Base-by-base conservation (phyloP, 2,113 vertebrate species). In the Beaufortia kweichowensis region DNA sequence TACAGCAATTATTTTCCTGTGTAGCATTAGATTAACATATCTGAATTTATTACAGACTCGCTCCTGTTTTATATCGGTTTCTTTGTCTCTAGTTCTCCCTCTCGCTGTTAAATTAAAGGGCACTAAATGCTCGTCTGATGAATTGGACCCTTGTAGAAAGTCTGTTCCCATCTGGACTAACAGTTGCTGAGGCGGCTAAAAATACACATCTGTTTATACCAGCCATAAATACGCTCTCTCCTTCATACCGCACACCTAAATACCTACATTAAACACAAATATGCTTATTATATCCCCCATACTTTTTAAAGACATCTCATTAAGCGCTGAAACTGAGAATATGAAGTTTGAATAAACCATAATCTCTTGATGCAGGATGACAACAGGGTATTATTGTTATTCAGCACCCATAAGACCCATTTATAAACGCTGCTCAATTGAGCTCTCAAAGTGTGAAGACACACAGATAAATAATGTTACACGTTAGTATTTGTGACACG, bases 151-250 rank as follows among this genome's bases (percentile, higher is more conserved):
- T 70, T 28, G 1, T 59, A 62, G 61, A 62, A 33, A 74, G 43
- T 76, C 33, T 61, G 64, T 57, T 70, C 64, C 76, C 59, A 81
- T 79, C 76, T 83, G 82, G 61, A 78, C 63, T 24, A 43, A 35
- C 33, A 35, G 56, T 59, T 77, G 81, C 81, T 83, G 79, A 83
- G 56, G 55, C 79, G 61, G 79, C 71, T 62, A 81, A 81, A 79
- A 57, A 67, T 79, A 60, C 31, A 66, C 55, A 46, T 61, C 55
- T 71, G 56, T 81, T 78, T 72, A 76, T 70, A 72, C 76, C 46
- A 61, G 59, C 75, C 60, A 67, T 81, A 81, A 81, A 75, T 56
- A 75, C 43, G 24, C 29, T 68, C 64, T 62, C 56, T 67, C 56
- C 29, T 46, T 60, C 50, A 67, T 55, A 60, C 28, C 19, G 28